A percentile compares a stretch with the other conserved stretches of the same genome.
Conservation (phyloP, 2,888 invertebrate species). For the Drosophila eohydei region DNA sequence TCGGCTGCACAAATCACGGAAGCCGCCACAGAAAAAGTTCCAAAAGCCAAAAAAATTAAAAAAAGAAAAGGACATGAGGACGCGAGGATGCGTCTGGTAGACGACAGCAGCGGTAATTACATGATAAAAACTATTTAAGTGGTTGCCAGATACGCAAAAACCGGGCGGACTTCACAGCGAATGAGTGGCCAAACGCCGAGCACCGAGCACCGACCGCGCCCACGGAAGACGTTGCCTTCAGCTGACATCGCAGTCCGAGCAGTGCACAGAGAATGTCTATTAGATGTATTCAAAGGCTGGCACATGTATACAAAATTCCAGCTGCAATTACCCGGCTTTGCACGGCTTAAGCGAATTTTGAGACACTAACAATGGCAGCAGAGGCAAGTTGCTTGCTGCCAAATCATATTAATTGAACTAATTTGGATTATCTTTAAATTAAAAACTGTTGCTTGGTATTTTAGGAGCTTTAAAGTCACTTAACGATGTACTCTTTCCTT, state of each 20-base stretch:
- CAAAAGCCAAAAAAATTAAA: slow-evolving; percentile 18
- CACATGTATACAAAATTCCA: neutral
- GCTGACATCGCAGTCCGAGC: slow-evolving; percentile 1
- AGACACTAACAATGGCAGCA: too few species aligned
- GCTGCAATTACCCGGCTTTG: neutral
- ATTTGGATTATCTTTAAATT: too few species aligned
- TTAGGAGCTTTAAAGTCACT: too few species aligned
- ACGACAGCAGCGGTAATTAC: slow-evolving; percentile 79
- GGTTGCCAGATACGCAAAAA: slow-evolving; percentile 51
- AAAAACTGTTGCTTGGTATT: too few species aligned
- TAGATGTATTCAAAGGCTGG: neutral
- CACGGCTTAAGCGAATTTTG: neutral
- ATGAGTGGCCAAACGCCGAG: neutral
- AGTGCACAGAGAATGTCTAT: neutral
- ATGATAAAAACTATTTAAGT: slow-evolving; percentile 81
- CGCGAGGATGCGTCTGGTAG: slow-evolving; percentile 71
- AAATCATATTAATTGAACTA: too few species aligned
- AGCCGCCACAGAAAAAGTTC: slow-evolving; percentile 53
- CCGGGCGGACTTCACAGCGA: neutral
- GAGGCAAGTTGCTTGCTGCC: too few species aligned
- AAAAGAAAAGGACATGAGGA: slow-evolving; percentile 15
- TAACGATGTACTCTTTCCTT: too few species aligned
- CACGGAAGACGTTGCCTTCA: neutral
- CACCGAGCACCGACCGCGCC: neutral
- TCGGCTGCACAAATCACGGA: slow-evolving; percentile 76